phyloP scores from a whole-genome alignment of 1,140 invertebrate species.

The Helicoverpa zea region DNA sequence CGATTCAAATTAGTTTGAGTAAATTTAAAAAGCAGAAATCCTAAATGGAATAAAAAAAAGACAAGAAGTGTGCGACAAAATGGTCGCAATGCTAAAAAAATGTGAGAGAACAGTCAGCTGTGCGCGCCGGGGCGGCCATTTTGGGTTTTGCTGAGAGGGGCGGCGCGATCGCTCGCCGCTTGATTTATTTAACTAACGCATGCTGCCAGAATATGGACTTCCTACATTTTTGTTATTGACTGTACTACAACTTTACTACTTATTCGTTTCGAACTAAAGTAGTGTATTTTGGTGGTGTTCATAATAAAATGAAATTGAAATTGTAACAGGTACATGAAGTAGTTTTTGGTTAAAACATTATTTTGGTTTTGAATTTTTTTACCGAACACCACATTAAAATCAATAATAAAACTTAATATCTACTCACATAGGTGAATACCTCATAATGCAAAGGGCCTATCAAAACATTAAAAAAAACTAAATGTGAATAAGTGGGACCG shows the following conservation, averaged over 20 bases:
- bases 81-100: slow-evolving; percentile 71
- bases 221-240: slow-evolving; percentile 51
- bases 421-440: too few relatives aligned
- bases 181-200: slow-evolving; percentile 74
- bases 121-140: slow-evolving; percentile 74
- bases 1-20: slow-evolving; percentile 37
- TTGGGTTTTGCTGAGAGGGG: slow-evolving; percentile 76
- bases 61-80: slow-evolving; percentile 61
- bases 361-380: too few relatives aligned
- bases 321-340: too few relatives aligned
- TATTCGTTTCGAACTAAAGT: not conserved
- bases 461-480: not conserved
- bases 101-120: slow-evolving; percentile 71
- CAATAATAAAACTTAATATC: too few relatives aligned
- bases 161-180: slow-evolving; percentile 70
- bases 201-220: slow-evolving; percentile 36
- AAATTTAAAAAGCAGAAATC: slow-evolving; percentile 41
- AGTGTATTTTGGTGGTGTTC: not conserved
- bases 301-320: too few relatives aligned
- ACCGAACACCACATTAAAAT: too few relatives aligned
- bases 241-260: slow-evolving; percentile 46
- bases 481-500: not conserved
- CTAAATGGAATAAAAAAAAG: slow-evolving; percentile 16
- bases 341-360: too few relatives aligned
- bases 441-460: too few relatives aligned